These are phyloP conservation scores for Neodontobutis hainanensis DNA, from an alignment of 2,113 vertebrate species.

Conservation along the genomic window DNA sequence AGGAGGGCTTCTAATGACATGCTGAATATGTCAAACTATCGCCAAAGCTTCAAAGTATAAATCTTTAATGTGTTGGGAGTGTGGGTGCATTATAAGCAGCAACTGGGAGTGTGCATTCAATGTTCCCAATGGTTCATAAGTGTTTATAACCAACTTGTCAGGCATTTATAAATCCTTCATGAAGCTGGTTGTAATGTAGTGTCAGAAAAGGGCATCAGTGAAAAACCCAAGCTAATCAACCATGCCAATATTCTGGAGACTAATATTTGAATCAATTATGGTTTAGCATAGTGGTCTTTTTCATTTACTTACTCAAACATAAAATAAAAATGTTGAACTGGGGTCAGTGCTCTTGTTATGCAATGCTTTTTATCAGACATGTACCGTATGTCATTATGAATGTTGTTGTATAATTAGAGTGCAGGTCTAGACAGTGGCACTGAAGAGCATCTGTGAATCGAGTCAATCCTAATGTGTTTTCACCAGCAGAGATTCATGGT, in stretches of 20 bases:
- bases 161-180: background rate
- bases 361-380: background rate
- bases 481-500: background rate
- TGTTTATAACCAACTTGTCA: constrained; percentile 2
- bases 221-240: background rate
- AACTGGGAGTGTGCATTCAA: constrained; percentile 2
- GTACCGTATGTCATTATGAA: background rate
- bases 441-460: background rate
- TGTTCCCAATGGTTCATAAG: background rate
- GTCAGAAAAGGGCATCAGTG: background rate
- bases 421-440: background rate
- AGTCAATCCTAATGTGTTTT: background rate
- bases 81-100: background rate
- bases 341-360: too few relatives aligned
- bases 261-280: too few relatives aligned
- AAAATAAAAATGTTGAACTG: too few relatives aligned
- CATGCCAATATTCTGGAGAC: background rate
- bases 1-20: background rate
- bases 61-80: constrained; percentile 2
- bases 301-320: too few relatives aligned
- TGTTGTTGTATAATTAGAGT: background rate
- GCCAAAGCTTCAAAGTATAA: constrained; percentile 4
- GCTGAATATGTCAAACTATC: constrained; percentile 5
- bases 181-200: constrained; percentile 3
- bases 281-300: too few relatives aligned